phyloP scores from a whole-genome alignment of 2,113 vertebrate species.

The Nothobranchius kuhntae region DNA sequence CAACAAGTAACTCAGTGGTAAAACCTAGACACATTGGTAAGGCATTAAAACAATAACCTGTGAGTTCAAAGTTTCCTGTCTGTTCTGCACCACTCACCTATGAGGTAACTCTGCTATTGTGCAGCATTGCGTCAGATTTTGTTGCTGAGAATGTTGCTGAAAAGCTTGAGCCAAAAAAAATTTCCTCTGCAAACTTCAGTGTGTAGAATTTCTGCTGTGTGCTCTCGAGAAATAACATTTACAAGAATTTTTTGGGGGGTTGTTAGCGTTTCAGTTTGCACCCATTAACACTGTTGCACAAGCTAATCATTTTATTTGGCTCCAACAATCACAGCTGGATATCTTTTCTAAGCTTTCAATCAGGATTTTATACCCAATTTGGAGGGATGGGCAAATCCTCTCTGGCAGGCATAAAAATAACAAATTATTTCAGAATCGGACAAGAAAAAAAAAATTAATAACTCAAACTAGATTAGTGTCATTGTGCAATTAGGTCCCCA shows the following conservation, averaged over 20 bases:
- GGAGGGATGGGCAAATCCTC: slow-evolving; percentile 35
- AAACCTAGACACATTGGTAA: background rate
- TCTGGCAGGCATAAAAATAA: slow-evolving; percentile 45
- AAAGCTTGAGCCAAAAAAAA: slow-evolving; percentile 6
- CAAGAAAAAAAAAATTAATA: slow-evolving; percentile 36
- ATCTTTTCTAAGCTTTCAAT: slow-evolving; percentile 42
- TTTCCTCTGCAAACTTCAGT: background rate
- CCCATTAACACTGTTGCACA: background rate
- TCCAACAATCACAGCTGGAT: slow-evolving; percentile 38
- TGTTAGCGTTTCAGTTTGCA: background rate
- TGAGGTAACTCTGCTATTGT: slow-evolving; percentile 10
- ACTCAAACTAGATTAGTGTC: slow-evolving; percentile 57
- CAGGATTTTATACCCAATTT: slow-evolving; percentile 50
- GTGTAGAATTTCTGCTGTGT: background rate
- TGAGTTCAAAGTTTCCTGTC: slow-evolving; percentile 2
- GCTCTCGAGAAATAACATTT: slow-evolving; percentile 12
- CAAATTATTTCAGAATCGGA: slow-evolving; percentile 50
- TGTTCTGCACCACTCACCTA: slow-evolving; percentile 1
- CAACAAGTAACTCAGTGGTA: background rate
- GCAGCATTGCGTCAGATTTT: slow-evolving; percentile 14
- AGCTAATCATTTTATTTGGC: slow-evolving; percentile 31
- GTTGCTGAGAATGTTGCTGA: background rate
- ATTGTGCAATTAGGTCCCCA: slow-evolving; percentile 49
- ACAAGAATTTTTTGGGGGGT: slow-evolving; percentile 10
- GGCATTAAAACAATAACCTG: background rate